These are phyloP conservation scores for Volucella inanis DNA, from an alignment of 2,888 invertebrate genomes.

Conservation along the genomic window DNA sequence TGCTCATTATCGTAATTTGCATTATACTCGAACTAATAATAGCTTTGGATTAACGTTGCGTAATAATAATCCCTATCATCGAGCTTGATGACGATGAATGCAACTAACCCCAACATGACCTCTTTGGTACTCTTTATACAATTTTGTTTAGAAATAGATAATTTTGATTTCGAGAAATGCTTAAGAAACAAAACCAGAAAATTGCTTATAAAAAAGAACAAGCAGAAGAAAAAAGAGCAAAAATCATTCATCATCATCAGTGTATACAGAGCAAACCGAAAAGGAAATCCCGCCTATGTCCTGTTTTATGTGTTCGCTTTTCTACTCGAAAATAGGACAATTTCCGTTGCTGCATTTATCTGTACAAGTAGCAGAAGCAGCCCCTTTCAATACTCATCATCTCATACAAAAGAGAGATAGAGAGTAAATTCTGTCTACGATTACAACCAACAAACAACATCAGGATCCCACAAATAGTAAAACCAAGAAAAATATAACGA, in stretches of 20 bases:
- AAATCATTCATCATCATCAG: background rate
- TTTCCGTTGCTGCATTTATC: constrained; percentile 54
- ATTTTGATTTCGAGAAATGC: background rate
- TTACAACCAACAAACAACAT: constrained; percentile 22
- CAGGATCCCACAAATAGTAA: constrained; percentile 30
- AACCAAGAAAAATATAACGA: background rate
- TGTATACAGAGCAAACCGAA: background rate
- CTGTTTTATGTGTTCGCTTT: constrained; percentile 10
- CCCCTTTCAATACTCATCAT: background rate
- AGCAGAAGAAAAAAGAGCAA: background rate
- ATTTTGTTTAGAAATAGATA: no score
- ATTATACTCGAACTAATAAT: constrained; percentile 32
- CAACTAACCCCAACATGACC: background rate
- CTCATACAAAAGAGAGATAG: constrained; percentile 31
- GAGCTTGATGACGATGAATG: constrained; percentile 13
- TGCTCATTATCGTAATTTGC: constrained; percentile 39
- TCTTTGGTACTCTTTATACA: no score
- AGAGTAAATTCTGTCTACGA: background rate
- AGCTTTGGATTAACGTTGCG: constrained; percentile 3
- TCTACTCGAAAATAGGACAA: constrained; percentile 55
- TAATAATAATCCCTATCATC: constrained; percentile 36
- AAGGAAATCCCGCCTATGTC: constrained; percentile 22
- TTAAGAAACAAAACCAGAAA: background rate
- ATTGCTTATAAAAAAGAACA: background rate
- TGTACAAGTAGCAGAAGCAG: background rate